Evolutionary conservation across 2,888 invertebrate species (phyloP).

Genomic region (Cryptophagus acutangulus): DNA sequence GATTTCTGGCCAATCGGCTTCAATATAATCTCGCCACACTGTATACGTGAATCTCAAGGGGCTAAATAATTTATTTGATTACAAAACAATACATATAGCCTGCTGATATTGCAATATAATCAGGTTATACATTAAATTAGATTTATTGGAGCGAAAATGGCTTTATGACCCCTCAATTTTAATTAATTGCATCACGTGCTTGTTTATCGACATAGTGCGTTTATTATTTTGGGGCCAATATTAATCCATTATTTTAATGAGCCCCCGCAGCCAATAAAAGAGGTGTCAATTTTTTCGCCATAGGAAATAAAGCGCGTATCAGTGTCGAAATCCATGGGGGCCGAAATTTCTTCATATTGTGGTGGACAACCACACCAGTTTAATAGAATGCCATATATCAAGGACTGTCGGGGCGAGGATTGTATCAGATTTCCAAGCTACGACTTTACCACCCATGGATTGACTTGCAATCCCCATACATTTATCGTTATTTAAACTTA

Average conservation of each 20-base stretch:
- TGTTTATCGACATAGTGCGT: no score
- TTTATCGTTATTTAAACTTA: no score
- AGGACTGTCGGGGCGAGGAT: constrained; percentile 12
- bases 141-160: background rate
- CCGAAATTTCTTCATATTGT: constrained; percentile 21
- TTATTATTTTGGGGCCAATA: no score
- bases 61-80: background rate
- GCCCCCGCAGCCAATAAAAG: no score
- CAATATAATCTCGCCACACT: no score
- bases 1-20: no score
- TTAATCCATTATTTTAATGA: no score
- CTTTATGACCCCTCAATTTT: background rate
- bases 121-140: background rate
- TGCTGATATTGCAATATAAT: background rate
- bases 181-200: background rate
- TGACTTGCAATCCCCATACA: background rate
- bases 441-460: constrained; percentile 20
- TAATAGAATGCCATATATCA: constrained; percentile 18
- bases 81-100: no score
- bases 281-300: constrained; percentile 24
- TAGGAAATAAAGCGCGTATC: constrained; percentile 27
- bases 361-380: no score
- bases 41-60: constrained; percentile 1
- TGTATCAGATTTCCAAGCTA: constrained; percentile 22
- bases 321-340: constrained; percentile 26